Base-by-base conservation (phyloP, 2,888 invertebrate species). In the Drosophila anomalata region DNA sequence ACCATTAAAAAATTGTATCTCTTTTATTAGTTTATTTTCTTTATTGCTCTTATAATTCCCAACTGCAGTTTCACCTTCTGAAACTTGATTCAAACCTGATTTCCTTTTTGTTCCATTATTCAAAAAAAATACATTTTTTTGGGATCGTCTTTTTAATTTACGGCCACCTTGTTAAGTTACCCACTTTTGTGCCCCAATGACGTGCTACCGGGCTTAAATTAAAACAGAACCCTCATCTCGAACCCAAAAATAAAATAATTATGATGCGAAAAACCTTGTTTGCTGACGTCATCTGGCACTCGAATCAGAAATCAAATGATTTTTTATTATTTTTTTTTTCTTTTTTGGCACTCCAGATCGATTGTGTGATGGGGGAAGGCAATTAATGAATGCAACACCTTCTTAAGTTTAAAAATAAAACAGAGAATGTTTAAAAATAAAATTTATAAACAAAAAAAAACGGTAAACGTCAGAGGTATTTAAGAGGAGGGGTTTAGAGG, bases 361-460 rank as follows among this genome's bases (percentile, higher is more conserved):
- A 36, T 36, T 36, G 36, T 5, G 36, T 7, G 36, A n/a, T 22
- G 22, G 22, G 14, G 1, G 14, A 1, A 14, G 22, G n/a, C n/a
- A 36, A 36, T 36, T 36, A 36, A 36, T 36, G 36, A 36, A 36
- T 36, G 36, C 36, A 36, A 36, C 36, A 36, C 36, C 36, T 36
- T 36, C 36, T 36, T 36, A 6, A n/a, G n/a, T 36, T 36, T 36
- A 36, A 36, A 36, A n/a, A 36, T 36, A 36, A 36, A 14, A 6
- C 36, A 5, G 36, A 36, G 36, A 22, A 3, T 3, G 22, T 36
- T 36, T 36, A 36, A n/a, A 14, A 14, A 36, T 36, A 36, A 36
- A 36, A 36, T 36, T 5, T 14, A 14, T 14, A 14, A 14, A 14
- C 14, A 14, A 26, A 26, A 29, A 29, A 36, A 36, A 36, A 36